Evolutionary conservation across 2,113 vertebrate genomes (phyloP).

Genomic region (Rattus norvegicus): DNA sequence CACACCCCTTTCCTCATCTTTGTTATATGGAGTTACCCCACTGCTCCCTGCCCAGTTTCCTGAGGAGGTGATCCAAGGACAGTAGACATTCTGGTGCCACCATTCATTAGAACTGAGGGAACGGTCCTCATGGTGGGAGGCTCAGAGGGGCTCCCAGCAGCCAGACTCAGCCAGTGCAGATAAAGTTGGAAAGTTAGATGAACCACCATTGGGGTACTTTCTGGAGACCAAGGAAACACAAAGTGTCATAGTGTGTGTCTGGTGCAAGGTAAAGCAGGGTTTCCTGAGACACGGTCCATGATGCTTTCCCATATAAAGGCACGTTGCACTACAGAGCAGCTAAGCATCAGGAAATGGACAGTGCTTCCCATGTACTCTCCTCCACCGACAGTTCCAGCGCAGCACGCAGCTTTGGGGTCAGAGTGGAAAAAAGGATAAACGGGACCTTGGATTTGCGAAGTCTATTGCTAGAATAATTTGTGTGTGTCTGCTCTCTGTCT

Average conservation of each 20-base stretch:
- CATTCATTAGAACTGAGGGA: background rate
- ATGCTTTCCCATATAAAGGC: fast-evolving
- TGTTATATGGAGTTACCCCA: background rate
- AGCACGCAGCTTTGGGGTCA: background rate
- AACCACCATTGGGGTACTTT: background rate
- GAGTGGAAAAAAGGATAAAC: background rate
- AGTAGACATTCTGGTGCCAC: background rate
- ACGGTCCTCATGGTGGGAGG: background rate
- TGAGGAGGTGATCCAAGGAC: too few relatives aligned
- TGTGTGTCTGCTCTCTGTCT: background rate
- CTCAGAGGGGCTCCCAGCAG: background rate
- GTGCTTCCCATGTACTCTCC: background rate
- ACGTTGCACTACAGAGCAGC: fast-evolving
- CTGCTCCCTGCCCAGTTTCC: background rate
- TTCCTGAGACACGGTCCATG: background rate
- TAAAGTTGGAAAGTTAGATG: too few relatives aligned
- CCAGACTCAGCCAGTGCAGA: fast-evolving
- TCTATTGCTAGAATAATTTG: background rate
- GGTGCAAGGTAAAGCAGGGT: background rate
- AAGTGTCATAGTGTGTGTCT: fast-evolving
- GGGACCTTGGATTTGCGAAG: background rate
- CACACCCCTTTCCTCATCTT: background rate
- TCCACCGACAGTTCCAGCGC: fast-evolving
- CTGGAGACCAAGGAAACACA: fast-evolving
- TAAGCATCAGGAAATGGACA: background rate